A percentile compares a stretch with the other conserved stretches of the same genome.
phyloP scores from a whole-genome alignment of 2,797 vertebrate species.

The Pangasius mekongensis region DNA sequence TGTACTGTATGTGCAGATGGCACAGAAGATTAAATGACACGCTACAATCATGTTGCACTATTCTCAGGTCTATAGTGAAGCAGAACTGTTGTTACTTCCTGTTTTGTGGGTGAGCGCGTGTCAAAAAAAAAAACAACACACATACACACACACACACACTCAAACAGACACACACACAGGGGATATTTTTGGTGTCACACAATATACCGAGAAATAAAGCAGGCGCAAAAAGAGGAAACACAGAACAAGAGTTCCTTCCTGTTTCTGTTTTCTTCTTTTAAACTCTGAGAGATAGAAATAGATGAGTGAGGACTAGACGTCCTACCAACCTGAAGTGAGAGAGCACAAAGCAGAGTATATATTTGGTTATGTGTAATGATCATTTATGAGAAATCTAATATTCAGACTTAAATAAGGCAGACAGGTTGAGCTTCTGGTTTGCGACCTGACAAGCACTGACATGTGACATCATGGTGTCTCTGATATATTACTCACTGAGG shows the following conservation, averaged over 20 bases:
- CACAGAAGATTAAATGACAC: background rate
- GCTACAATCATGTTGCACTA: background rate
- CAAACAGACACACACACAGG: slow-evolving; percentile 38
- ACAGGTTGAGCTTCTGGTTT: background rate
- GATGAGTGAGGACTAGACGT: slow-evolving; percentile 30
- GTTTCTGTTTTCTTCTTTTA: slow-evolving; percentile 62
- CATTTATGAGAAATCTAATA: background rate
- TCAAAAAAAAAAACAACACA: background rate
- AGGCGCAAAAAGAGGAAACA: slow-evolving; percentile 59
- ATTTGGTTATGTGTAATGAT: background rate
- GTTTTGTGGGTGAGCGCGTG: slow-evolving; percentile 47
- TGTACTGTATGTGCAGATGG: background rate
- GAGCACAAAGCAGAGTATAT: background rate
- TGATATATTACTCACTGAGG: background rate
- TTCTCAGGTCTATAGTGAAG: slow-evolving; percentile 25
- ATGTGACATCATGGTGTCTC: background rate
- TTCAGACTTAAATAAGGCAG: background rate
- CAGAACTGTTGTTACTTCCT: slow-evolving; percentile 45
- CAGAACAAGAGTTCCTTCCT: slow-evolving; percentile 60
- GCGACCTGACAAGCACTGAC: background rate
- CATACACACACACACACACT: slow-evolving; percentile 16
- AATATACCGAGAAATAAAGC: slow-evolving; percentile 50
- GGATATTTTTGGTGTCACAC: slow-evolving; percentile 58
- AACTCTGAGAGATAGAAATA: slow-evolving; percentile 47
- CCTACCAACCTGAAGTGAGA: slow-evolving; percentile 15